Percentiles rank a stretch among this genome's conserved stretches.
These are phyloP conservation scores for Ficedula albicollis DNA, from an alignment of 2,797 vertebrate species.

Conservation along the genomic window DNA sequence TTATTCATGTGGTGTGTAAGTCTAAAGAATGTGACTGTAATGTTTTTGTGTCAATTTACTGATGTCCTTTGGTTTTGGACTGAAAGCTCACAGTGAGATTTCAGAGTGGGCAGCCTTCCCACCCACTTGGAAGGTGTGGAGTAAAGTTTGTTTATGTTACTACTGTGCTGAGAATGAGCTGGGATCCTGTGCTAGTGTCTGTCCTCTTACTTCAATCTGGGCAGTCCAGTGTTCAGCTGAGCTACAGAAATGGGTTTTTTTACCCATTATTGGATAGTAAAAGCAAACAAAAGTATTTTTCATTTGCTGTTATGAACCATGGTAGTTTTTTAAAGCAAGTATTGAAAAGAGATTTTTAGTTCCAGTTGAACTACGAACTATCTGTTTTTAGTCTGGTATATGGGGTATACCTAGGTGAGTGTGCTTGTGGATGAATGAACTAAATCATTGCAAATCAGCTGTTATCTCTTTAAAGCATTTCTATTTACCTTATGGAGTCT, in stretches of 20 bases:
- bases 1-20: not conserved
- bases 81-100: not conserved
- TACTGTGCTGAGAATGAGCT: not conserved
- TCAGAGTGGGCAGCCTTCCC: not conserved
- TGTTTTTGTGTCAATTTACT: not conserved
- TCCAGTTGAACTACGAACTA: not conserved
- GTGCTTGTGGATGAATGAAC: not conserved
- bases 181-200: not conserved
- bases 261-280: not conserved
- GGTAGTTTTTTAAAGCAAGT: not conserved
- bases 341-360: not conserved
- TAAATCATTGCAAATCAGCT: not conserved
- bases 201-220: not conserved
- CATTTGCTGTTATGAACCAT: not conserved
- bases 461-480: not conserved
- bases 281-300: conserved; percentile 9
- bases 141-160: not conserved
- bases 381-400: not conserved
- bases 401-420: not conserved
- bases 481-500: not conserved
- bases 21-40: not conserved
- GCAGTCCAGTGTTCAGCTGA: not conserved
- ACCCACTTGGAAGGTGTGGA: not conserved
- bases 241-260: not conserved
- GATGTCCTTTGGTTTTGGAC: not conserved